Evolutionary conservation across 2,113 vertebrate species (phyloP).

Genomic region (Hemiscyllium ocellatum): DNA sequence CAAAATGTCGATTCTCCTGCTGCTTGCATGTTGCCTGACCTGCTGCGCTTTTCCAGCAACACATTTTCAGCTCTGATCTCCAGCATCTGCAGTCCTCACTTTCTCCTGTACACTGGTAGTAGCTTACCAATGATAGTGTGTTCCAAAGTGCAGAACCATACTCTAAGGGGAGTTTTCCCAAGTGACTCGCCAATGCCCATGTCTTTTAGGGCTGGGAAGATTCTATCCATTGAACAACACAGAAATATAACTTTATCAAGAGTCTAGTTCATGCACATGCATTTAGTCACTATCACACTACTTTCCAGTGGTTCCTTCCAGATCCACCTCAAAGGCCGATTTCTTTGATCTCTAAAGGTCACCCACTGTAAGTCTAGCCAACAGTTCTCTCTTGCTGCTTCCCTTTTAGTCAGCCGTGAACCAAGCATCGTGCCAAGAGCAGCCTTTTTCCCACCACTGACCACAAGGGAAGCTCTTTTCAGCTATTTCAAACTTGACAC

Average conservation of each 20-base stretch:
- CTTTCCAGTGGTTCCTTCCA: background rate
- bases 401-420: background rate
- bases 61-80: too few species aligned
- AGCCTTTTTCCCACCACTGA: background rate
- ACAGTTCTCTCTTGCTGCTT: background rate
- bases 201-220: too few species aligned
- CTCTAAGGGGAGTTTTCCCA: too few species aligned
- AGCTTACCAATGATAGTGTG: too few species aligned
- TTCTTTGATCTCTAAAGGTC: background rate
- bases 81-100: too few species aligned
- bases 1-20: too few species aligned
- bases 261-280: background rate
- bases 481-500: background rate
- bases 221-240: background rate
- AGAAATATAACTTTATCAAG: background rate
- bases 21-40: too few species aligned
- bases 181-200: too few species aligned
- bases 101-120: too few species aligned
- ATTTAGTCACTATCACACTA: background rate
- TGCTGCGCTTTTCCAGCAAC: too few species aligned
- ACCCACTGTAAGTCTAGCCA: background rate
- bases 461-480: background rate
- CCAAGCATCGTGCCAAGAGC: background rate
- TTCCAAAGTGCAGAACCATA: too few species aligned
- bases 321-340: background rate